Base-by-base conservation (phyloP, 2,797 vertebrate species). In the Phalloptychus januarius region DNA sequence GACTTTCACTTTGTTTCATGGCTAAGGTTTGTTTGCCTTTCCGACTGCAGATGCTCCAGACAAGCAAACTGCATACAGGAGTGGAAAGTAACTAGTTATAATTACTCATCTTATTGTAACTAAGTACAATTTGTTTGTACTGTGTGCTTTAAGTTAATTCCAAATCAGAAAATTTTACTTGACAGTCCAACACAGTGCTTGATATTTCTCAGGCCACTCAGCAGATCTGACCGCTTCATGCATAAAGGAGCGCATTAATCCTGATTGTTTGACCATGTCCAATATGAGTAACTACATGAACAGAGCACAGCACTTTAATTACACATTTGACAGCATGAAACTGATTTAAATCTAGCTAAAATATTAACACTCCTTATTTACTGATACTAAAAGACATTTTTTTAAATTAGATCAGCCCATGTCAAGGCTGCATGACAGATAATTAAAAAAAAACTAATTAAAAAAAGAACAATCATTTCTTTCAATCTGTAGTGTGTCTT, bases 1-100 rank as follows among this genome's bases (percentile, higher is more conserved):
- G 93, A 93, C 91, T 93, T 93, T 93, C 87, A 87, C 88, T 92
- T 91, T 92, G 88, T 88, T 85, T 78, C 88, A 85, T 92, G 91
- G 93, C 92, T 92, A 91, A 93, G 86, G 89, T 91, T 90, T 93
- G 90, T 92, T 94, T 91, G 87, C 83, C 85, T 86, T 80, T 80
- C 81, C 77, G 71, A 80, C 8, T 18, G 72, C 70, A 76, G 78
- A 86, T 38, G 20, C 80, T 77, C 83, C 3, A 77, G 88, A 90
- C 85, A 88, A 86, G 65, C 83, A 82, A 84, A 81, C 79, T 69
- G 84, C 88, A 88, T 88, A 91, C 79, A 90, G 11, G 56, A 28
- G 13, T 87, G 85, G 80, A 23, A 7, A 50, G 48, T 50, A 52
- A 25, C 48, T 10, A 25, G 7, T 10, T 25, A 52, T 23, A 52